Percentiles rank a stretch among this genome's conserved stretches.
phyloP scores from a whole-genome alignment of 2,113 vertebrate species.

The Bolborhynchus lineola region DNA sequence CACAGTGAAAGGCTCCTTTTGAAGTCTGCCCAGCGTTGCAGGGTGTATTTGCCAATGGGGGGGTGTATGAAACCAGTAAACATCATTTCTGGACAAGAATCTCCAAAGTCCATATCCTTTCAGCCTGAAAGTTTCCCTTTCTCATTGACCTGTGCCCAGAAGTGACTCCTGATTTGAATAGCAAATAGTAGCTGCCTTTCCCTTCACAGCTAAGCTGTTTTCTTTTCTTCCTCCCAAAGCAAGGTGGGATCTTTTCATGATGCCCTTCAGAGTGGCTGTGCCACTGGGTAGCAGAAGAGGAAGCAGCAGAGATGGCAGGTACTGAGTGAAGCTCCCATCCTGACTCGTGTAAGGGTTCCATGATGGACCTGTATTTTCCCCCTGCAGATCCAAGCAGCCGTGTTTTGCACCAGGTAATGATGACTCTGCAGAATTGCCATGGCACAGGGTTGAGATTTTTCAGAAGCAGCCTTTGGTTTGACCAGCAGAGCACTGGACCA shows the following conservation, averaged over 20 bases:
- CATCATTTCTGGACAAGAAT: constrained; percentile 21
- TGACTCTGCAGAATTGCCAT: accelerated
- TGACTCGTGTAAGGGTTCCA: accelerated
- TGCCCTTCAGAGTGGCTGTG: accelerated
- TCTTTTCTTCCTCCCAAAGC: not conserved
- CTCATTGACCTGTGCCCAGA: constrained; percentile 61
- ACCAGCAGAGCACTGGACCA: accelerated
- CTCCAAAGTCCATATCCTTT: constrained; percentile 32
- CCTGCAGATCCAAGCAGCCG: not conserved
- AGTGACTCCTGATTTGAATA: constrained; percentile 60
- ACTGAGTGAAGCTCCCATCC: not conserved
- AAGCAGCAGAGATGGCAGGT: not conserved
- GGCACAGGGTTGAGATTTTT: not conserved
- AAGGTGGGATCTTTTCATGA: not conserved
- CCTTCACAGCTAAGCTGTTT: not conserved
- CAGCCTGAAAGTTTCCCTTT: constrained; percentile 48
- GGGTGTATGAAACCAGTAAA: not conserved
- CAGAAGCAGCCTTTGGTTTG: not conserved
- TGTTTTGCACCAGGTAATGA: not conserved
- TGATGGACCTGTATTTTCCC: not conserved
- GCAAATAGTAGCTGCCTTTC: constrained; percentile 43
- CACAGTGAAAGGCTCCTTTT: constrained; percentile 47
- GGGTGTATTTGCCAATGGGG: not conserved
- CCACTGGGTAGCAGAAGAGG: accelerated
- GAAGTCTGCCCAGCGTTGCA: not conserved